These are phyloP conservation scores for Leptobrachium ailaonicum DNA, from an alignment of 2,113 vertebrate genomes.

Conservation along the genomic window DNA sequence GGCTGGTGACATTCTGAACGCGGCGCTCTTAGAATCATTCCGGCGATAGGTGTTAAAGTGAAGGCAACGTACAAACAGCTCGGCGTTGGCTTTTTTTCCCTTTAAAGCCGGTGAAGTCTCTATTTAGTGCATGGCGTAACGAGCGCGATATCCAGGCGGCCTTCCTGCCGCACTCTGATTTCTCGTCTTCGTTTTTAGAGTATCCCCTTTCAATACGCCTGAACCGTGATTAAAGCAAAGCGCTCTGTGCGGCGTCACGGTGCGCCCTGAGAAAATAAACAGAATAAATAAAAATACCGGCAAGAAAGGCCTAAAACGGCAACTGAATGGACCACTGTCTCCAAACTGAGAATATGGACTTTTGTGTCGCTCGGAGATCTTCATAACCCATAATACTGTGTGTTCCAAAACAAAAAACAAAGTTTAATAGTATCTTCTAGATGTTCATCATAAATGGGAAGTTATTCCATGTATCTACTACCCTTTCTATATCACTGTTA, in stretches of 20 bases:
- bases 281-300: constrained; percentile 53
- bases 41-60: constrained; percentile 42
- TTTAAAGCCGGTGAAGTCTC: neutral
- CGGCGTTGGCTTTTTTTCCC: constrained; percentile 45
- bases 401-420: no score
- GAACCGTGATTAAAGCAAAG: neutral
- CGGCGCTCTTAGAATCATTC: neutral
- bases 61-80: constrained; percentile 34
- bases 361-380: constrained; percentile 54
- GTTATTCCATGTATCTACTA: no score
- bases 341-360: constrained; percentile 56
- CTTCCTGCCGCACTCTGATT: constrained; percentile 33
- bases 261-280: neutral
- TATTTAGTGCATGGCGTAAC: constrained; percentile 44
- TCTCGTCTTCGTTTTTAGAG: constrained; percentile 16
- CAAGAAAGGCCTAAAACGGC: constrained; percentile 26
- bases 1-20: constrained; percentile 27
- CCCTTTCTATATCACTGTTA: no score
- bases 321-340: constrained; percentile 56
- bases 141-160: neutral
- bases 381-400: constrained; percentile 48
- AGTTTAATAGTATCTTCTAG: no score
- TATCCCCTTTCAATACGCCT: constrained; percentile 7
- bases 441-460: no score
- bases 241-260: neutral